Conservation (phyloP, 2,888 invertebrate species). For the Thecophora atra region DNA sequence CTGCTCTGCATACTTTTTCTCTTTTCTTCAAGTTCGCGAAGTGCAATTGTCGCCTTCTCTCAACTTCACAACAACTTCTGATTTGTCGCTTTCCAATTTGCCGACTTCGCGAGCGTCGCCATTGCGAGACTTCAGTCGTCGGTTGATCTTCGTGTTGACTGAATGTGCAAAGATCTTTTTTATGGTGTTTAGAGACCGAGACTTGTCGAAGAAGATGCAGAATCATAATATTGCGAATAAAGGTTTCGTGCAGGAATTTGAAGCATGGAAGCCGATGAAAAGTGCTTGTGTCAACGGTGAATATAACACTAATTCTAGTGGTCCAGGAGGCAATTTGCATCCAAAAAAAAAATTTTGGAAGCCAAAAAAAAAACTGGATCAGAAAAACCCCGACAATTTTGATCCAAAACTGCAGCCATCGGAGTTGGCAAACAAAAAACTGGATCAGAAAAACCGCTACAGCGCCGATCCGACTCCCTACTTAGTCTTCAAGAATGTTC, state of each 20-base stretch:
- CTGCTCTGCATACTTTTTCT: no score
- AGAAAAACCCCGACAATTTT: no score
- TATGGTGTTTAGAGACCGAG: not conserved
- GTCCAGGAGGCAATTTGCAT: constrained; percentile 50
- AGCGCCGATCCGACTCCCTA: constrained; percentile 39
- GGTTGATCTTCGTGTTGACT: no score
- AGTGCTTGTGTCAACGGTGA: constrained; percentile 47
- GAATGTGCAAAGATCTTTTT: no score
- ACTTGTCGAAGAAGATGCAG: not conserved
- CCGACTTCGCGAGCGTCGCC: no score
- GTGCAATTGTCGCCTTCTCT: no score
- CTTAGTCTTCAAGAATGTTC: constrained; percentile 46
- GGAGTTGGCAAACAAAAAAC: constrained; percentile 37
- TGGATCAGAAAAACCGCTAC: not conserved
- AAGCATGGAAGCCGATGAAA: constrained; percentile 53
- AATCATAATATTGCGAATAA: not conserved
- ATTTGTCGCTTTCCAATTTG: no score
- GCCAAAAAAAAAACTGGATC: no score
- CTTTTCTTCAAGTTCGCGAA: no score
- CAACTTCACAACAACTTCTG: no score
- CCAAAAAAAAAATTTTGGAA: no score
- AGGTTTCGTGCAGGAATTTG: constrained; percentile 39
- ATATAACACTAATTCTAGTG: constrained; percentile 50
- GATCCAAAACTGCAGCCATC: constrained; percentile 46
- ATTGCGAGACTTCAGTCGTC: no score